phyloP scores from a whole-genome alignment of 2,797 vertebrate species.

The Arrhamphus sclerolepis region DNA sequence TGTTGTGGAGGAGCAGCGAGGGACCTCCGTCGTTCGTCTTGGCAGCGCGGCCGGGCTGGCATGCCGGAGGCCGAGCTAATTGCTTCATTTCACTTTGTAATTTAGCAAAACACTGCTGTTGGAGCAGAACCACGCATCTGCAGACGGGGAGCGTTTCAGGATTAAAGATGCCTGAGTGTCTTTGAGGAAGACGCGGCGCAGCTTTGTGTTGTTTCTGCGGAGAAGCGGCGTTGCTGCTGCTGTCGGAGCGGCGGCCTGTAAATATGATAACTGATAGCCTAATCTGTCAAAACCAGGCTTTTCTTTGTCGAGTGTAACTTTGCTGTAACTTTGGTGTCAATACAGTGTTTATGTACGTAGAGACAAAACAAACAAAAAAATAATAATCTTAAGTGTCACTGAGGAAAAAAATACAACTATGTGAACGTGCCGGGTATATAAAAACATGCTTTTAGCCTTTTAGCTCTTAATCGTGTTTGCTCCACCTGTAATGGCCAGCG shows the following conservation, averaged over 20 bases:
- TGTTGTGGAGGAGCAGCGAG: constrained; percentile 52
- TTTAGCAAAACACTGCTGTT: constrained; percentile 64
- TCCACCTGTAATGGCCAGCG: constrained; percentile 74
- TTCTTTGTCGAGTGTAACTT: constrained; percentile 71
- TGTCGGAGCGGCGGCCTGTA: constrained; percentile 67
- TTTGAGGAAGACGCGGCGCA: constrained; percentile 21
- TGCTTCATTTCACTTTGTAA: constrained; percentile 70
- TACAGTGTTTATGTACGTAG: constrained; percentile 79
- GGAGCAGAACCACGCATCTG: constrained; percentile 50
- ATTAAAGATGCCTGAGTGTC: constrained; percentile 27
- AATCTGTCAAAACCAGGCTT: constrained; percentile 74
- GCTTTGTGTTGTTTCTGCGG: constrained; percentile 24
- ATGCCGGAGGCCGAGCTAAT: constrained; percentile 49
- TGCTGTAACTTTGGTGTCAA: constrained; percentile 76
- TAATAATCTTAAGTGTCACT: constrained; percentile 71
- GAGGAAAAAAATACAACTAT: constrained; percentile 44
- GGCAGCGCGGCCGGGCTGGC: constrained; percentile 42
- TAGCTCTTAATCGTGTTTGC: constrained; percentile 77
- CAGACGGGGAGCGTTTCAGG: constrained; percentile 51
- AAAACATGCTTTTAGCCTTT: constrained; percentile 77
- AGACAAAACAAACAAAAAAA: constrained; percentile 69
- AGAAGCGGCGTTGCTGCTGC: constrained; percentile 24
- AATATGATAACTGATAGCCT: constrained; percentile 70
- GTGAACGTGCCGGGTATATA: constrained; percentile 71
- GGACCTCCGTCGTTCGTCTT: constrained; percentile 42